A percentile compares a stretch with the other conserved stretches of the same genome.
Evolutionary conservation across 2,113 vertebrate genomes (phyloP).

Genomic region (Hyperopisus bebe): DNA sequence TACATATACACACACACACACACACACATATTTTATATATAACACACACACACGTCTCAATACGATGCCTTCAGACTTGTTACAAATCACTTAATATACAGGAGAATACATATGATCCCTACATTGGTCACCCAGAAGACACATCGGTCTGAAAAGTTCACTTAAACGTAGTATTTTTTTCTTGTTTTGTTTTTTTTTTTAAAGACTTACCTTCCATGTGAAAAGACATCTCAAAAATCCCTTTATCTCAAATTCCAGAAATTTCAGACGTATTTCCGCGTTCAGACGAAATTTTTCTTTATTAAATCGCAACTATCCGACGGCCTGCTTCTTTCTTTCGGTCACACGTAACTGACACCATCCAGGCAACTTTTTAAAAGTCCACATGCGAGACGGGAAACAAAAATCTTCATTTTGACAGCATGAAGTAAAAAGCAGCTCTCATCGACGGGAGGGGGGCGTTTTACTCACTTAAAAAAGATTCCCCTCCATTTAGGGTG

Average conservation of each 20-base stretch:
- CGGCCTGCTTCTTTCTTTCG: background rate
- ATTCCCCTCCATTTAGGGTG: background rate
- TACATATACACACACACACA: no score
- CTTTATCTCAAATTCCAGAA: background rate
- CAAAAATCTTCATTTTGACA: background rate
- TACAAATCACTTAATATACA: background rate
- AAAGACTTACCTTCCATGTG: slow-evolving; percentile 53
- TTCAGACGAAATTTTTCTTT: background rate
- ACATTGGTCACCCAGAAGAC: background rate
- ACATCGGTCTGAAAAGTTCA: background rate
- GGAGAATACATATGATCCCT: background rate
- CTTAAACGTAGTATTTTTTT: background rate
- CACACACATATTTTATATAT: no score
- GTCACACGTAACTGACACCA: background rate
- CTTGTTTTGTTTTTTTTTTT: background rate
- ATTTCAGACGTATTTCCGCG: background rate
- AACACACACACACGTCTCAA: background rate
- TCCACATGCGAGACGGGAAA: background rate
- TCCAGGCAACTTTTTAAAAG: background rate
- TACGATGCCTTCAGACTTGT: background rate
- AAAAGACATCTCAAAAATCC: slow-evolving; percentile 45
- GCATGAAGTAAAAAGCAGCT: background rate
- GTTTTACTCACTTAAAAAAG: background rate
- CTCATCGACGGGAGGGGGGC: background rate
- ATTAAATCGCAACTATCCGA: background rate